A percentile compares a stretch with the other conserved stretches of the same genome.
Evolutionary conservation across 1,140 invertebrate genomes (phyloP).

Genomic region (Scaptomyza hsui): DNA sequence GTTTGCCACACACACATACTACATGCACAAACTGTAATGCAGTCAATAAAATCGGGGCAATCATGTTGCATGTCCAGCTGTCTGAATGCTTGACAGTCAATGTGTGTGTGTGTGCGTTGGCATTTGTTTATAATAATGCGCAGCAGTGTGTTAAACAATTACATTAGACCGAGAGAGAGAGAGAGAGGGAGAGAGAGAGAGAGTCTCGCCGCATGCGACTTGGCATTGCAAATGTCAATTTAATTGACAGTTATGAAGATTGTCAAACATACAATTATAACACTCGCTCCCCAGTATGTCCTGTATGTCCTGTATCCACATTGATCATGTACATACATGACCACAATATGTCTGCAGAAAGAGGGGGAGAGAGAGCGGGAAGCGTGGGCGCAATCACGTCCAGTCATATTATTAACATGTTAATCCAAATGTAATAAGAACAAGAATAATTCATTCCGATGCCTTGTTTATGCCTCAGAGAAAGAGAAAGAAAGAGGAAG

Average conservation of each 20-base stretch:
- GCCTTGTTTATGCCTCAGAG: conserved; percentile 49
- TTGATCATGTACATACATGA: conserved; percentile 56
- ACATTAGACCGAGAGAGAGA: conserved; percentile 45
- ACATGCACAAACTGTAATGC: conserved; percentile 43
- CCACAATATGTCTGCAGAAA: conserved; percentile 20
- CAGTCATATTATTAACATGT: conserved; percentile 73
- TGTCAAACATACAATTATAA: conserved; percentile 81
- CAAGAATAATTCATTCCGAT: conserved; percentile 72
- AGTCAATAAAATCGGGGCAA: conserved; percentile 73
- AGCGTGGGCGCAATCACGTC: conserved; percentile 15
- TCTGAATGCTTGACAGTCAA: conserved; percentile 9
- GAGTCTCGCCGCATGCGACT: conserved; percentile 10
- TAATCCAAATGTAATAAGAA: conserved; percentile 81
- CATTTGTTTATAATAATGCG: conserved; percentile 79
- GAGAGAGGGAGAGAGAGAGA: not conserved
- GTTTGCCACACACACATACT: conserved; percentile 11
- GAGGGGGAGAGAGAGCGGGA: not conserved
- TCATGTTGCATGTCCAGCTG: conserved; percentile 47
- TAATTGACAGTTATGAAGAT: conserved; percentile 83
- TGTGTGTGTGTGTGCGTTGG: conserved; percentile 15
- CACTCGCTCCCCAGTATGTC: conserved; percentile 54
- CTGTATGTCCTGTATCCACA: conserved; percentile 41
- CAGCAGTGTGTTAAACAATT: conserved; percentile 78
- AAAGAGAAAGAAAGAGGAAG: too few species aligned
- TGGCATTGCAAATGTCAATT: conserved; percentile 61